phyloP scores from a whole-genome alignment of 2,797 vertebrate species.

The Cetoscarus ocellatus region DNA sequence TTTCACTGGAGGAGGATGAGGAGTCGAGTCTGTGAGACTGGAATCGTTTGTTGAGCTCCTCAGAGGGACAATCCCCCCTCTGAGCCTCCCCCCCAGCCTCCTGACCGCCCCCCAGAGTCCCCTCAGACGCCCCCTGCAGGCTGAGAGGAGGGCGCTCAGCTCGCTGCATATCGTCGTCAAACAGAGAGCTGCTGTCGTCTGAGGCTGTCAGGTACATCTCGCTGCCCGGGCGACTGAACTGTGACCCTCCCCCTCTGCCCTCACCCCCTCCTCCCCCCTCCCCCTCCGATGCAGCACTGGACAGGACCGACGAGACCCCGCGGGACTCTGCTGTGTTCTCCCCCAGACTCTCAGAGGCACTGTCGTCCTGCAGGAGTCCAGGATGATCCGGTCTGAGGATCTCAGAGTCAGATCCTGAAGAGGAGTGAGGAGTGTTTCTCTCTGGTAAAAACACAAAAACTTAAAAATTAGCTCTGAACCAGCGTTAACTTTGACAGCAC shows the following conservation, averaged over 20 bases:
- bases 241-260: constrained; percentile 53
- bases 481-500: too few relatives aligned
- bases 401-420: constrained; percentile 56
- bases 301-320: constrained; percentile 81
- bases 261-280: constrained; percentile 70
- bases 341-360: constrained; percentile 57
- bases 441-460: constrained; percentile 72
- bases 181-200: constrained; percentile 94
- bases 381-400: constrained; percentile 38
- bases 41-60: constrained; percentile 93
- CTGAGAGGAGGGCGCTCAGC: constrained; percentile 78
- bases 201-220: constrained; percentile 93
- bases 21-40: constrained; percentile 92
- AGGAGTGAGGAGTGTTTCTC: constrained; percentile 74
- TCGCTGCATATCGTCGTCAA: constrained; percentile 91
- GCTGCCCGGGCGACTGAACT: constrained; percentile 85
- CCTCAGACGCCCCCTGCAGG: constrained; percentile 55
- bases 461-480: background rate
- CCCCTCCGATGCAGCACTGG: constrained; percentile 87
- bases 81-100: constrained; percentile 26
- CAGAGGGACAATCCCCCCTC: constrained; percentile 86
- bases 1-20: constrained; percentile 90
- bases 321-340: constrained; percentile 69
- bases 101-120: constrained; percentile 20
- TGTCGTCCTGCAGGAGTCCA: constrained; percentile 82